A percentile compares a stretch with the other conserved stretches of the same genome.
Evolutionary conservation across 1,140 invertebrate species (phyloP).

Genomic region (Asbolus verrucosus): DNA sequence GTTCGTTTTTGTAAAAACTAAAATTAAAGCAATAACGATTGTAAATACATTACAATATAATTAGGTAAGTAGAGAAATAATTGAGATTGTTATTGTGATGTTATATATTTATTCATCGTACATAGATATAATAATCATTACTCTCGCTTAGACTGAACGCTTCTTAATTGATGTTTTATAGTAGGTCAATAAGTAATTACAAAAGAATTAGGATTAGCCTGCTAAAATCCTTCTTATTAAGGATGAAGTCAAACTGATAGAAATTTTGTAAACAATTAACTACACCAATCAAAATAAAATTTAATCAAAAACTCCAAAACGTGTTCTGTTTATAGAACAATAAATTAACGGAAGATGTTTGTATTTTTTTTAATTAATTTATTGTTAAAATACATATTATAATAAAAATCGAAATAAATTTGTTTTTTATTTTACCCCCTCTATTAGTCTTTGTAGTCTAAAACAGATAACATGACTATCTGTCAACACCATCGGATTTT

Average conservation of each 20-base stretch:
- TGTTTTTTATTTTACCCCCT: not conserved
- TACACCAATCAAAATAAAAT: constrained; percentile 17
- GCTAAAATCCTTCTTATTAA: too few species aligned
- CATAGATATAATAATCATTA: too few species aligned
- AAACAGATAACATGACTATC: too few species aligned
- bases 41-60: constrained; percentile 11
- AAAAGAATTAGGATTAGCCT: too few species aligned
- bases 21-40: constrained; percentile 13
- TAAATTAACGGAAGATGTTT: constrained; percentile 5
- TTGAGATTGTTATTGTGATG: not conserved
- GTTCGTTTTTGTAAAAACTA: not conserved
- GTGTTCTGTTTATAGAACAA: constrained; percentile 27
- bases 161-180: too few species aligned
- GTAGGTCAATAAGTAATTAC: too few species aligned
- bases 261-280: too few species aligned
- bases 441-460: not conserved
- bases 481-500: not conserved
- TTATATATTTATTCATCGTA: too few species aligned
- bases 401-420: not conserved
- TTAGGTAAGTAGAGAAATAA: not conserved
- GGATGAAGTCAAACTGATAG: too few species aligned
- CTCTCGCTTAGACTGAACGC: too few species aligned
- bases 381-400: constrained; percentile 19
- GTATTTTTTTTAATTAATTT: constrained; percentile 22
- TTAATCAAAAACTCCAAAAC: constrained; percentile 25